phyloP scores from a whole-genome alignment of 1,140 invertebrate species.

The Geopemphigus sp. region DNA sequence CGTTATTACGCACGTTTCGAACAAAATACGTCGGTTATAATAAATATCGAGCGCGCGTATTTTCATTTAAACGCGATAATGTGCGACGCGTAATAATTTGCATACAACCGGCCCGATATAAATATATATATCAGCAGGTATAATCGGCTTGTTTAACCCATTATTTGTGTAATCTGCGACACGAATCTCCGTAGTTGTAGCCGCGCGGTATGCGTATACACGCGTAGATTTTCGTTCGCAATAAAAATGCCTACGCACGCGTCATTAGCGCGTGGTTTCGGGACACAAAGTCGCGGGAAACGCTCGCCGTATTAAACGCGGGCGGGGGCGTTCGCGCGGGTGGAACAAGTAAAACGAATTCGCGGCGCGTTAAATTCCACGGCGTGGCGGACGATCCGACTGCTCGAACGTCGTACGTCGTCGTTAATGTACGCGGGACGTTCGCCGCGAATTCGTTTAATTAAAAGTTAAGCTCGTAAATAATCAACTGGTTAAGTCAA shows the following conservation, averaged over 20 bases:
- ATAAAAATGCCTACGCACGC: not conserved
- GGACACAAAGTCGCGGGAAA: not conserved
- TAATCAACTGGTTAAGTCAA: conserved; percentile 12
- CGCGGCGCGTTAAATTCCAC: not conserved
- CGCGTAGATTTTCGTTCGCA: too few relatives aligned
- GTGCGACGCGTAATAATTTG: conserved; percentile 4
- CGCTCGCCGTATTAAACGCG: not conserved
- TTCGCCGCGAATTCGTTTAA: not conserved
- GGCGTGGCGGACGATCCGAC: not conserved
- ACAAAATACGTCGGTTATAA: not conserved
- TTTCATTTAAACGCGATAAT: conserved; percentile 11
- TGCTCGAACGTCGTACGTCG: not conserved
- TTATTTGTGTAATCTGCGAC: conserved; percentile 26
- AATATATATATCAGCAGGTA: conserved; percentile 1
- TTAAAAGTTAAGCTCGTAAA: conserved; percentile 12
- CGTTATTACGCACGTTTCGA: not conserved
- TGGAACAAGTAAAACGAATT: not conserved
- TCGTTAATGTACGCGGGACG: not conserved
- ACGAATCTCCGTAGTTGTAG: not conserved
- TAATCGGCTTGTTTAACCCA: conserved; percentile 28
- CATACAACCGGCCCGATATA: not conserved
- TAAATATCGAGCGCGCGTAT: not conserved
- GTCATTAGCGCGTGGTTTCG: conserved; percentile 23
- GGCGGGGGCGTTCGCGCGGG: too few relatives aligned
- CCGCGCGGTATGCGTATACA: not conserved